Evolutionary conservation across 1,140 invertebrate species (phyloP), one percentile per base, ranked within the genome.

Genomic region (Ptiloglossa arizonensis): DNA sequence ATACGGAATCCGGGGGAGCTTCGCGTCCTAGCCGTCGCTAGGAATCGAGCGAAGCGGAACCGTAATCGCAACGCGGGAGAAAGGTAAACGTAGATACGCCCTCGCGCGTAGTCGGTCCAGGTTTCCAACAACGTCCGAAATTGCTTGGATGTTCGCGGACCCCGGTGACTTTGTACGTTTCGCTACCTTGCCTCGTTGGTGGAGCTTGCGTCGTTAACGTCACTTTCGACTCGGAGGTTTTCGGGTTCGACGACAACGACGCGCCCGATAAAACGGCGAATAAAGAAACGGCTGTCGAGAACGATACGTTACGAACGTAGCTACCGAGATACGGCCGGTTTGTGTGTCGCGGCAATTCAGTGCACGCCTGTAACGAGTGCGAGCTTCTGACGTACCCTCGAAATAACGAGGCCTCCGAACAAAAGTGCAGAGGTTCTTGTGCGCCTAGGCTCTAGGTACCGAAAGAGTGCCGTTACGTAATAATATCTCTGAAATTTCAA

Each of bases 391-490:
- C 59, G 29, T 57, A 32, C 48, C 41, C 69, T 68, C 71, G 50
- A 76, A 80, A 76, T 76, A 76, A 80, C 78, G 78, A 80, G 78
- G 78, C 64, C 41, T 60, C 56, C 63, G 72, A 63, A 72, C 75
- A 59, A 79, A 67, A 64, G 66, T 63, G 67, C 66, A 41, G 75
- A 56, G 64, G 50, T 79, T 79, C 72, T 79, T 54, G 46, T 75
- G n/a, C 48, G 19, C 32, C 38, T 27, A 35, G 38, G 29, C 44
- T 24, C n/a, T n/a, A 6, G 32, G 17, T 8, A 17, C 54, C 22
- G 38, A 79, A 71, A 78, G 60, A 57, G 79, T 64, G 73, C 50
- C 75, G 68, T 81, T 81, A 81, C 79, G 67, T 81, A 79, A 81
- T 81, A 81, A 78, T 79, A 79, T 79, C 64, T 67, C 59, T 48